Percentiles rank a stretch among this genome's conserved stretches.
These are phyloP conservation scores for Conchocele bisecta DNA, from an alignment of 2,888 invertebrate genomes.

Conservation along the genomic window DNA sequence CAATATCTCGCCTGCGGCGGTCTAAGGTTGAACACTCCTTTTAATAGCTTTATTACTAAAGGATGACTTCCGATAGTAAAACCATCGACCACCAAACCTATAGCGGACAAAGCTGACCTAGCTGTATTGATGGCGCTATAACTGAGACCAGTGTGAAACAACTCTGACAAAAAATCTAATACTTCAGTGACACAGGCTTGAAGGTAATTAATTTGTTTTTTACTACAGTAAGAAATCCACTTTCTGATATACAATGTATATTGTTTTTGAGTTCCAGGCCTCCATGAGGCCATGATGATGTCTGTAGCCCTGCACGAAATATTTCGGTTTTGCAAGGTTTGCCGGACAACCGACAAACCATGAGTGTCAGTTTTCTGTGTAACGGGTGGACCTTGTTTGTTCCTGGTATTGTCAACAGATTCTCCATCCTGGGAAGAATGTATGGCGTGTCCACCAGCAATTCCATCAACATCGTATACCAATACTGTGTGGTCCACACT, in stretches of 20 bases:
- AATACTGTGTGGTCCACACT: constrained; percentile 26
- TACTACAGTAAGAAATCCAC: background rate
- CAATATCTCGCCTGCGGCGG: background rate
- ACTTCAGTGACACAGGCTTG: background rate
- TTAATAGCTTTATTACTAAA: background rate
- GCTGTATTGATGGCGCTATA: constrained; percentile 1
- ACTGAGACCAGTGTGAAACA: background rate
- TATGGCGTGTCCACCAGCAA: constrained; percentile 8
- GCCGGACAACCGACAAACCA: constrained; percentile 27
- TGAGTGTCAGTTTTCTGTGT: constrained; percentile 16
- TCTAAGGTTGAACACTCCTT: constrained; percentile 1
- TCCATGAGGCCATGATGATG: constrained; percentile 30
- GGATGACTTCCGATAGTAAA: background rate
- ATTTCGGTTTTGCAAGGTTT: constrained; percentile 1
- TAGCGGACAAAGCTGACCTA: background rate
- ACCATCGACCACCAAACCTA: background rate
- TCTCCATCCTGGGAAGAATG: constrained; percentile 9
- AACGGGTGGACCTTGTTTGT: constrained; percentile 20
- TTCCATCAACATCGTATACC: constrained; percentile 23
- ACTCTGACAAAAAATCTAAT: background rate
- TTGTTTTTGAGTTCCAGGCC: constrained; percentile 23
- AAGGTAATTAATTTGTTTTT: constrained; percentile 3
- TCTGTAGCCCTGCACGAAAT: constrained; percentile 9
- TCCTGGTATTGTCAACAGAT: constrained; percentile 19
- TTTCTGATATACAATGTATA: background rate